Base-by-base conservation (phyloP, 2,797 vertebrate genomes). In the Rhadinocentrus ornatus region DNA sequence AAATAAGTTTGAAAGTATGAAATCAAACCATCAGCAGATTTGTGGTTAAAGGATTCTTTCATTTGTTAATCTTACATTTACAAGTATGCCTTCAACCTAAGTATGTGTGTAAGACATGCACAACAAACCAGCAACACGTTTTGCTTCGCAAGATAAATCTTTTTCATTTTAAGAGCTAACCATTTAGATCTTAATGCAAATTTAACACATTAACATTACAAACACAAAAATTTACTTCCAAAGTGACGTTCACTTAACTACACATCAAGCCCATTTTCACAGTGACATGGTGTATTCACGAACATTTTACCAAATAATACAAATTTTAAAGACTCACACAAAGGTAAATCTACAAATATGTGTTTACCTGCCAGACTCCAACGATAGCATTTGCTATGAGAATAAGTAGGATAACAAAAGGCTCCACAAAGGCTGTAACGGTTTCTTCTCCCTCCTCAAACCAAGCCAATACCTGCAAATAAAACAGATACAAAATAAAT, bases 381-480 rank as follows among this genome's bases (percentile, higher is more conserved):
- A 99, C 98, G 80, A 99, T 97, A 72, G 98, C 98, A 86, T 99
- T 99, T 89, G 98, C 98, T 93, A 99, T 96, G 85, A 99, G 96
- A 92, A 99, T 99, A 75, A 99, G 96, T 57, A 99, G 94, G 88
- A 99, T 99, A 88, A 99, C 98, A 93, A 99, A 99, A 88, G 98
- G 98, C 78, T 99, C 98, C 94, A 99, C 98, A 86, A 99, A 99
- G 52, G 98, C 98, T 84, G 98, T 99, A 74, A 99, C 88, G 22
- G 98, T 99, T 93, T 97, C 96, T 94, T 99, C 98, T 71, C 97
- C 98, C 92, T 99, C 97, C 92, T 99, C 98, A 93, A 99, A 99
- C 97, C 97, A 99, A 88, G 98, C 98, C 94, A 99, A 93, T 75
- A 96, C 97, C 98, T 99, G 83, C 0, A 82, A n/a, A 63, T 3